A percentile compares a stretch with the other conserved stretches of the same genome.
Conservation (phyloP, 2,797 vertebrate species). For the Enteromius argenteus region DNA sequence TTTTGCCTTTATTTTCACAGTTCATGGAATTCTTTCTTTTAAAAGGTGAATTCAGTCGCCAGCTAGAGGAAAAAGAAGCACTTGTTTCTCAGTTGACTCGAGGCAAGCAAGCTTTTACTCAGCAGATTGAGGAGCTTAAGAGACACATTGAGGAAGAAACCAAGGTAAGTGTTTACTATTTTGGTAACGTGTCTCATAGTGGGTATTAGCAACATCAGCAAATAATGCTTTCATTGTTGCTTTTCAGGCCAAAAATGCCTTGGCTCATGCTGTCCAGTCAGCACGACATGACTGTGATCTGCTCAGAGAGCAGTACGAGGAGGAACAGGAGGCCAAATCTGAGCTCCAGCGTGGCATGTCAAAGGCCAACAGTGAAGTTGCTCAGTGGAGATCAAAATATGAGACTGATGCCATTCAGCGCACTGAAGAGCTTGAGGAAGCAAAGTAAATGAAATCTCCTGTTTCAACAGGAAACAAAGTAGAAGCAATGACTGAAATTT, state of each 20-base stretch:
- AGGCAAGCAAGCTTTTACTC: slow-evolving; percentile 89
- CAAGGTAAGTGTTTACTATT: slow-evolving; percentile 66
- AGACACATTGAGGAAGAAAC: slow-evolving; percentile 86
- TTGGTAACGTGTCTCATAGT: neutral
- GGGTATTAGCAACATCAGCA: neutral
- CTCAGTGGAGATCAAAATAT: slow-evolving; percentile 87
- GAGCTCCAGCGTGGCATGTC: slow-evolving; percentile 86
- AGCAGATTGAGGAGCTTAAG: slow-evolving; percentile 92
- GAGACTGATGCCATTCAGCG: slow-evolving; percentile 88
- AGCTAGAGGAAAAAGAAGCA: slow-evolving; percentile 88
- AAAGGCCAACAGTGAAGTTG: slow-evolving; percentile 88
- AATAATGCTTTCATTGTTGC: neutral
- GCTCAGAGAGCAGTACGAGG: slow-evolving; percentile 86
- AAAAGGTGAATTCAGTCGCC: slow-evolving; percentile 84
- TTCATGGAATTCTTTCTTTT: slow-evolving; percentile 4
- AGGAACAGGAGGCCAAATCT: slow-evolving; percentile 87
- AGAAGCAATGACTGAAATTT: neutral
- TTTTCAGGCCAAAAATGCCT: slow-evolving; percentile 83
- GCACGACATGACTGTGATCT: slow-evolving; percentile 86
- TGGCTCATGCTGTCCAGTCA: slow-evolving; percentile 85
- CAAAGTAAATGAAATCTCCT: slow-evolving; percentile 37
- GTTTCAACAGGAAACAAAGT: neutral
- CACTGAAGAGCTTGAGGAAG: slow-evolving; percentile 86
- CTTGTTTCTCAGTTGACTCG: slow-evolving; percentile 90
- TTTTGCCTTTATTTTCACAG: neutral